These are phyloP conservation scores for Nylanderia fulva DNA, from an alignment of 1,140 invertebrate species.

Conservation along the genomic window DNA sequence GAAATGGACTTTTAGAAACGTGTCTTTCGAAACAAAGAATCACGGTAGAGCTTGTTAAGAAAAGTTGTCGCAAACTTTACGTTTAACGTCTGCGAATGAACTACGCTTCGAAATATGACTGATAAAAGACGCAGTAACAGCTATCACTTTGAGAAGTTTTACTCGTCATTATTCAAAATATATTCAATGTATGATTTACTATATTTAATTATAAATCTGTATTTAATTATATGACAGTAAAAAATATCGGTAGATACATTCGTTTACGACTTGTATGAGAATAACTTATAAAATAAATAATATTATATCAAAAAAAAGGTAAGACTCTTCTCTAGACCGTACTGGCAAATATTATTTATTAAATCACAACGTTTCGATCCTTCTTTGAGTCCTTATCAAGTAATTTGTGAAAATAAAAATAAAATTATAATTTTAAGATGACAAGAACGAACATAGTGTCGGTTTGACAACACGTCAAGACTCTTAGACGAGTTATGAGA, in stretches of 20 bases:
- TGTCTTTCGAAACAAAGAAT: conserved; percentile 53
- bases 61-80: conserved; percentile 65
- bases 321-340: no score
- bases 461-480: no score
- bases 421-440: no score
- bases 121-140: conserved; percentile 65
- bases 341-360: no score
- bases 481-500: no score
- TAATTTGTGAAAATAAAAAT: no score
- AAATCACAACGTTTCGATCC: no score
- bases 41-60: conserved; percentile 62
- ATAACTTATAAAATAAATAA: background rate
- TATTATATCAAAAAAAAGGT: no score
- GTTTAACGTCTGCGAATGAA: conserved; percentile 65
- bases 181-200: background rate
- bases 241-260: background rate
- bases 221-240: background rate
- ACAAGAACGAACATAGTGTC: no score
- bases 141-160: conserved; percentile 23
- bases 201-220: background rate
- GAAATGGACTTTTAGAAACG: conserved; percentile 39
- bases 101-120: conserved; percentile 55
- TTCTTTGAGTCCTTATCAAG: no score
- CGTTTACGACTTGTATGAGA: background rate
- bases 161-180: background rate